Base-by-base conservation (phyloP, 2,888 invertebrate species). In the Mylabris sibirica region DNA sequence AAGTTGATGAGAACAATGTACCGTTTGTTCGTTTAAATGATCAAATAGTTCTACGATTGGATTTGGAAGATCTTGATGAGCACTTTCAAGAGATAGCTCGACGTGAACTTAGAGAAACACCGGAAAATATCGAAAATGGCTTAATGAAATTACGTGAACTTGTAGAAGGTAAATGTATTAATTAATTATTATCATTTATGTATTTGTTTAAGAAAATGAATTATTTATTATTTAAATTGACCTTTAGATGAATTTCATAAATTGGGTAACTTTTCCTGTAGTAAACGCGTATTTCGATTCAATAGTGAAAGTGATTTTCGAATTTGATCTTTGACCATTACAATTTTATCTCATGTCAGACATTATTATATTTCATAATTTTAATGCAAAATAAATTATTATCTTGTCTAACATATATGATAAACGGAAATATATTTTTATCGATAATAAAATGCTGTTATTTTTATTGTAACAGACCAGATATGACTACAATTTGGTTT, bases 51-150 rank as follows among this genome's bases (percentile, higher is more conserved):
- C 87, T 94, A 62, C 86, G 87, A 68, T 83, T 93, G 72, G 93
- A 94, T 74, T 86, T 88, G 22, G 87, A 88, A 24, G 88, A 90
- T 0, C 81, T 90, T 9, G 88, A 90, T 59, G 88, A 89, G 35
- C 85, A 85, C 76, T 88, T 87, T 20, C 77, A 85, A 62, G 88
- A 92, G 79, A 91, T 89, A 76, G 93, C 94, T 0, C 86, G 86
- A 75, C 86, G 83, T 17, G 93, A 95, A 79, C 84, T 94, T 17
- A 86, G 93, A 69, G 94, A 95, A 83, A 89, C 90, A 0, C 90
- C 91, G 0, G 92, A 93, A 80, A 84, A 87, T 22, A 87, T 89
- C 5, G 87, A 88, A 69, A 83, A 88, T 70, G 90, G 90, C 20
- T 81, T 93, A 24, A 83, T 82, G 59, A 89, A 90, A 74, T 81